Conservation (phyloP, 2,888 invertebrate genomes). For the Poecilobothrus nobilitatus region DNA sequence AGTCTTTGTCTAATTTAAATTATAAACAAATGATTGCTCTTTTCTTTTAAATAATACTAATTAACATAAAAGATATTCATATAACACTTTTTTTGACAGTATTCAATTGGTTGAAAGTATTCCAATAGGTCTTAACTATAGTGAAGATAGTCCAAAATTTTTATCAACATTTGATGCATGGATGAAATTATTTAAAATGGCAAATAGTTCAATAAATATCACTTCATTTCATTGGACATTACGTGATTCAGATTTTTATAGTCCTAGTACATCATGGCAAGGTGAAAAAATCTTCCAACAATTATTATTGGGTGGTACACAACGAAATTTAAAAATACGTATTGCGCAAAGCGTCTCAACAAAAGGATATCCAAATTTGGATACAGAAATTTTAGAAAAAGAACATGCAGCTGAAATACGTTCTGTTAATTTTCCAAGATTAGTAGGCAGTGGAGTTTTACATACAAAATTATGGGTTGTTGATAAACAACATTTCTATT, state of each 20-base stretch:
- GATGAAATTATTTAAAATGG: slow-evolving; percentile 68
- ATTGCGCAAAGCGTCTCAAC: slow-evolving; percentile 80
- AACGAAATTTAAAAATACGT: slow-evolving; percentile 60
- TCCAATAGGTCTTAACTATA: slow-evolving; percentile 76
- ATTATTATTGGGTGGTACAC: slow-evolving; percentile 53
- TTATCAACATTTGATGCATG: slow-evolving; percentile 72
- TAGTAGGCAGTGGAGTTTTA: slow-evolving; percentile 77
- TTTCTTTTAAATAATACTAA: no score
- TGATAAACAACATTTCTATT: slow-evolving; percentile 79
- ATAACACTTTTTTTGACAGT: slow-evolving; percentile 44
- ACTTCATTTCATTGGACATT: slow-evolving; percentile 93
- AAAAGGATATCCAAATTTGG: slow-evolving; percentile 60
- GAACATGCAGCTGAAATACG: slow-evolving; percentile 73
- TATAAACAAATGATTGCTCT: no score
- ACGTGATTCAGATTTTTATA: slow-evolving; percentile 68
- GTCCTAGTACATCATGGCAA: slow-evolving; percentile 64
- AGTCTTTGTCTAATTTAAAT: no score
- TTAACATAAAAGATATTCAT: no score
- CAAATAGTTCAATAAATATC: slow-evolving; percentile 74
- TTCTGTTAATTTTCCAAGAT: slow-evolving; percentile 70
- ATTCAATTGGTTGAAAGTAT: slow-evolving; percentile 86
- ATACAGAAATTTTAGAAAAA: slow-evolving; percentile 68
- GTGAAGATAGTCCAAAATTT: slow-evolving; percentile 50
- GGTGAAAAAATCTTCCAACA: slow-evolving; percentile 83
- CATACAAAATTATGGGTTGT: slow-evolving; percentile 94